phyloP scores from a whole-genome alignment of 2,113 vertebrate species.

The Lepus timidus region DNA sequence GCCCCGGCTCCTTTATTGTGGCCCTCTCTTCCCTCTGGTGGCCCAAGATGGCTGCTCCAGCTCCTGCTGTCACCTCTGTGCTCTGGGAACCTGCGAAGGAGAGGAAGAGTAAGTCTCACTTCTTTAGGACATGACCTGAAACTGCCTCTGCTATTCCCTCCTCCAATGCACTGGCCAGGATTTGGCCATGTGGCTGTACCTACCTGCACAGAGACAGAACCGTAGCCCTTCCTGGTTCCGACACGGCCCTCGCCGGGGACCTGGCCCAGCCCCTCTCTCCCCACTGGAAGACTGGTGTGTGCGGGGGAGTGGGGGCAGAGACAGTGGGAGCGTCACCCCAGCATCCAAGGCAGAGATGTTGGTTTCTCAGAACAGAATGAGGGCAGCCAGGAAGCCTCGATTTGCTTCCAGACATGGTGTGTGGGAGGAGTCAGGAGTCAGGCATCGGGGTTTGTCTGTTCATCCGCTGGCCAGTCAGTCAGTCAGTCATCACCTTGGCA shows the following conservation, averaged over 20 bases:
- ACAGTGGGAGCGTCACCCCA: neutral
- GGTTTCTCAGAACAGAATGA: neutral
- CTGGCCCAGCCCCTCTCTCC: neutral
- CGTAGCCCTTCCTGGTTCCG: too few species aligned
- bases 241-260: neutral
- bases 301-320: neutral
- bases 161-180: neutral
- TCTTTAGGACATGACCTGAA: neutral
- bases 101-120: neutral
- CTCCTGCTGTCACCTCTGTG: neutral
- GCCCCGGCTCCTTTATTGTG: neutral
- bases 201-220: neutral
- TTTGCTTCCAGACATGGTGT: neutral
- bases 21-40: neutral
- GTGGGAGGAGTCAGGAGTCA: neutral
- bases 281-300: neutral
- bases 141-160: neutral
- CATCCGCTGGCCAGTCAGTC: neutral
- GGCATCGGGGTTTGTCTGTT: neutral
- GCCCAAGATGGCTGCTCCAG: neutral
- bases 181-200: neutral
- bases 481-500: too few species aligned
- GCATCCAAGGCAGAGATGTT: neutral
- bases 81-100: neutral
- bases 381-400: neutral